These are phyloP conservation scores for Gallinago media DNA, from an alignment of 2,113 vertebrate genomes.

Conservation along the genomic window DNA sequence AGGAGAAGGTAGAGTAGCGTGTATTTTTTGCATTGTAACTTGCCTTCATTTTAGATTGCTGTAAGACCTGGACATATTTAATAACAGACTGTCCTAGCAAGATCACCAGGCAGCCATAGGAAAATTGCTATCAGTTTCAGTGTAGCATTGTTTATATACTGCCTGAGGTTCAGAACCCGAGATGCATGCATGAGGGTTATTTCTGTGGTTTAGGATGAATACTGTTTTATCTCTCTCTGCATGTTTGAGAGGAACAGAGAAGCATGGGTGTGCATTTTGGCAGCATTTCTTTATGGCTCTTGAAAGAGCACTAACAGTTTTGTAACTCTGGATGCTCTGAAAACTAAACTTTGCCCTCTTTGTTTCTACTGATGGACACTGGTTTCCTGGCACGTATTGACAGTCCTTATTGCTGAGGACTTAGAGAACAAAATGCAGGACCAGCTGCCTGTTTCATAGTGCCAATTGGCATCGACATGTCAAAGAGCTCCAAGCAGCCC, in stretches of 20 bases:
- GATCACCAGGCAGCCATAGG: background rate
- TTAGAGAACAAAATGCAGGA: background rate
- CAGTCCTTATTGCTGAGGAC: background rate
- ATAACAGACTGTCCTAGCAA: background rate
- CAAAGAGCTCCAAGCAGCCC: background rate
- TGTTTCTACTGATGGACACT: background rate
- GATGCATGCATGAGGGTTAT: background rate
- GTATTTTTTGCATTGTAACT: accelerated
- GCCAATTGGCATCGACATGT: background rate
- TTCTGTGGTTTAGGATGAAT: background rate
- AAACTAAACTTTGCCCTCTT: background rate
- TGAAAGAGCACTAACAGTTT: background rate
- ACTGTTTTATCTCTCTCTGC: background rate
- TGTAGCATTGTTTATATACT: background rate
- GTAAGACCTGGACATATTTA: accelerated
- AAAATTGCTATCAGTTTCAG: accelerated
- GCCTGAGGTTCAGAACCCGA: background rate
- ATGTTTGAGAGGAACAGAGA: background rate
- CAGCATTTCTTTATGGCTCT: background rate
- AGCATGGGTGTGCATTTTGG: background rate
- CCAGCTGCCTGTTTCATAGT: background rate
- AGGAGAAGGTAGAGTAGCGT: background rate
- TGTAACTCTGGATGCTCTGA: background rate
- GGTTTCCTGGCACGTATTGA: background rate
- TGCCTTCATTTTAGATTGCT: background rate